Percentiles rank a stretch among this genome's conserved stretches.
These are phyloP conservation scores for Nymphalis io DNA, from an alignment of 1,140 invertebrate genomes.

Conservation along the genomic window DNA sequence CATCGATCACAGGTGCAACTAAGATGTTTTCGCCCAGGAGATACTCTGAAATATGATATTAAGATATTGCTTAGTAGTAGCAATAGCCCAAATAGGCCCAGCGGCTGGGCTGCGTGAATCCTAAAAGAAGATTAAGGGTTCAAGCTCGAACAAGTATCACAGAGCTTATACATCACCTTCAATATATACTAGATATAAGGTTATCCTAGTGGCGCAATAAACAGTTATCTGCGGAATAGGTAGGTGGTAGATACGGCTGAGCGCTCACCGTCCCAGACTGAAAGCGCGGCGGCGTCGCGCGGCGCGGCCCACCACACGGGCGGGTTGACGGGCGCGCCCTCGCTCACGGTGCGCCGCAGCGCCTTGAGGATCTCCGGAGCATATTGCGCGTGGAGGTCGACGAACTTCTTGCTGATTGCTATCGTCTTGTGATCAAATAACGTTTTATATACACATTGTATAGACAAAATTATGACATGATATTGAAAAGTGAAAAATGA, in stretches of 20 bases:
- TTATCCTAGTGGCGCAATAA: too few species aligned
- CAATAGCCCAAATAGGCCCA: neutral
- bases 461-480: too few species aligned
- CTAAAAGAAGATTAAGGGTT: too few species aligned
- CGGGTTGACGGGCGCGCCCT: constrained; percentile 88
- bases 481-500: too few species aligned
- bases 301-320: constrained; percentile 95
- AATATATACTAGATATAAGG: too few species aligned
- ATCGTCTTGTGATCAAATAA: constrained; percentile 79
- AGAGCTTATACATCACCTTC: too few species aligned
- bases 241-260: too few species aligned
- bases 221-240: too few species aligned
- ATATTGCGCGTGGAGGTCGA: constrained; percentile 85
- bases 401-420: constrained; percentile 84
- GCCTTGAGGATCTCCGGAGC: constrained; percentile 83
- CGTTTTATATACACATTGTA: neutral
- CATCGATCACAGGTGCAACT: constrained; percentile 90
- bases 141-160: too few species aligned
- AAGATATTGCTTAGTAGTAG: neutral
- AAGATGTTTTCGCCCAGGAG: constrained; percentile 90
- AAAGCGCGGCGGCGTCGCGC: constrained; percentile 83
- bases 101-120: too few species aligned
- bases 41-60: constrained; percentile 84
- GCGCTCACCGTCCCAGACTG: constrained; percentile 84
- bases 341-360: constrained; percentile 82